phyloP scores from a whole-genome alignment of 2,888 invertebrate genomes.

The Pristionchus exspectatus region DNA sequence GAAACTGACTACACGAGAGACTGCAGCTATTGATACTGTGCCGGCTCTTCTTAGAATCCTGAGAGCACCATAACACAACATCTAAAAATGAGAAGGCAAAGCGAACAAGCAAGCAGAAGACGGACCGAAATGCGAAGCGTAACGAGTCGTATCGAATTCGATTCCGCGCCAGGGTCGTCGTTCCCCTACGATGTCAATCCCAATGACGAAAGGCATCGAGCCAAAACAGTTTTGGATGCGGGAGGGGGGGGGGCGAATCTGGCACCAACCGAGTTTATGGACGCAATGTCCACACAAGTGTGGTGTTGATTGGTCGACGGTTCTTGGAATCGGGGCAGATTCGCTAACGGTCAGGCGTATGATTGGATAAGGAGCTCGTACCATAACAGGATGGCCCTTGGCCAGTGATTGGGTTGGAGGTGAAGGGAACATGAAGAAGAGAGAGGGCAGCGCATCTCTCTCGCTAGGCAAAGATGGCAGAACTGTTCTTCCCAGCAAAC shows the following conservation, averaged over 20 bases:
- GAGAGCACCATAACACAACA: neutral
- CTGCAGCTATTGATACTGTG: neutral
- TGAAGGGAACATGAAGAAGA: neutral
- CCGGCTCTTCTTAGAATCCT: neutral
- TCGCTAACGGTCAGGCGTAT: neutral
- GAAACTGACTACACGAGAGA: neutral
- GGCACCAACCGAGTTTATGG: neutral
- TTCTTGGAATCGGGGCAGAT: neutral
- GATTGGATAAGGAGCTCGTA: neutral
- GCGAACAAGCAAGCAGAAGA: neutral
- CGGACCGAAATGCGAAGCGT: constrained; percentile 4
- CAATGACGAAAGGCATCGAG: neutral
- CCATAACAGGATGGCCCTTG: constrained; percentile 13
- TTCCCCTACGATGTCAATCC: neutral
- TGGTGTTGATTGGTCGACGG: constrained; percentile 1
- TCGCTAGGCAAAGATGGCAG: neutral
- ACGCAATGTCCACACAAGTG: neutral
- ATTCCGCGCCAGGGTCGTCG: neutral
- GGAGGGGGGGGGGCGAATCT: neutral
- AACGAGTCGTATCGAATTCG: constrained; percentile 43
- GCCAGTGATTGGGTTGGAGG: neutral
- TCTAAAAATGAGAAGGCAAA: neutral
- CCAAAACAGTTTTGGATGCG: neutral
- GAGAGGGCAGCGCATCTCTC: neutral
- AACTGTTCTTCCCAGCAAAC: constrained; percentile 3